phyloP scores from a whole-genome alignment of 2,888 invertebrate species.

The Danaus chrysippus region DNA sequence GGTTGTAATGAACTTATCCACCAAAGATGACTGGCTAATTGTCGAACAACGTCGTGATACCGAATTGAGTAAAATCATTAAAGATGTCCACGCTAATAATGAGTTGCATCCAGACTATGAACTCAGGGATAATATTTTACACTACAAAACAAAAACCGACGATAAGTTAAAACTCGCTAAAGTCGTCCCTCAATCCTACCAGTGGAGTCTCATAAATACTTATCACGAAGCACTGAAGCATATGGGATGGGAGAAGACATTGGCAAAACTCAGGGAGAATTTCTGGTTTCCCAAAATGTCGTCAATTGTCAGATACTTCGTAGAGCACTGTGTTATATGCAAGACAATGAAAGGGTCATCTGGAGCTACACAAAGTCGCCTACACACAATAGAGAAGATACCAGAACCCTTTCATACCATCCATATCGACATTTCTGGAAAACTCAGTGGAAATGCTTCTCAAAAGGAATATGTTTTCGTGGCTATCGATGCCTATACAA shows the following conservation, averaged over 20 bases:
- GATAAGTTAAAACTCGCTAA: too few species aligned
- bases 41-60: slow-evolving; percentile 17
- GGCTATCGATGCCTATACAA: slow-evolving; percentile 29
- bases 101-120: too few species aligned
- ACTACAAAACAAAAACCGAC: too few species aligned
- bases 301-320: slow-evolving; percentile 1
- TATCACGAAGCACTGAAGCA: slow-evolving; percentile 28
- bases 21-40: slow-evolving; percentile 2
- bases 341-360: slow-evolving; percentile 28
- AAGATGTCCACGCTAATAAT: too few species aligned
- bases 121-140: too few species aligned
- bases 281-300: slow-evolving; percentile 31
- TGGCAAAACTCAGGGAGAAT: slow-evolving; percentile 19
- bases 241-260: slow-evolving; percentile 34
- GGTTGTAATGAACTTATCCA: slow-evolving; percentile 8
- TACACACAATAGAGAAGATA: slow-evolving; percentile 25
- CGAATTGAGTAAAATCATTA: too few species aligned
- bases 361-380: slow-evolving; percentile 27
- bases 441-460: slow-evolving; percentile 20
- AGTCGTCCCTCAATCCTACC: slow-evolving; percentile 21
- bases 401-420: slow-evolving; percentile 13
- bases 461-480: slow-evolving; percentile 30
- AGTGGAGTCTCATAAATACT: slow-evolving; percentile 32
- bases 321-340: slow-evolving; percentile 27
- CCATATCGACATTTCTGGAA: slow-evolving; percentile 31